Conservation (phyloP, 2,113 vertebrate genomes). For the Progne subis region DNA sequence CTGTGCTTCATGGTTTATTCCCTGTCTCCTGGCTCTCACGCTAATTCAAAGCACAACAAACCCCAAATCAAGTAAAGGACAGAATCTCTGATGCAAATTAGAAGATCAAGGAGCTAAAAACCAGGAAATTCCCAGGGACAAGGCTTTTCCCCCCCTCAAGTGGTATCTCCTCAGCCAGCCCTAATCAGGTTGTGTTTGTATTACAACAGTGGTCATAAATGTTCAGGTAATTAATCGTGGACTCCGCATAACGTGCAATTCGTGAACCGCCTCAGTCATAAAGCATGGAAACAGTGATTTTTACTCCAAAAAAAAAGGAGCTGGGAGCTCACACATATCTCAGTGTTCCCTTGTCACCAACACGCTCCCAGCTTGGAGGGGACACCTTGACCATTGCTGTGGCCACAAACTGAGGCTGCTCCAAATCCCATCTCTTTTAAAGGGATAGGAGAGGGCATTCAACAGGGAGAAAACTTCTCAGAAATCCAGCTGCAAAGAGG, state of each 20-base stretch:
- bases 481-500: background rate
- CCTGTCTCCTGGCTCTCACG: background rate
- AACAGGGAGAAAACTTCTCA: background rate
- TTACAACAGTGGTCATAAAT: background rate
- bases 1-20: background rate
- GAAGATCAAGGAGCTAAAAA: conserved; percentile 24
- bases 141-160: background rate
- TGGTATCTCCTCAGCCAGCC: background rate
- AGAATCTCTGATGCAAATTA: conserved; percentile 8
- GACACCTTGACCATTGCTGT: background rate
- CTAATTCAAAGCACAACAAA: conserved; percentile 27
- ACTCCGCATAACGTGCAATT: background rate
- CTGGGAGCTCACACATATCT: background rate
- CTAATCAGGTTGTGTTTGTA: background rate
- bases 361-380: accelerated
- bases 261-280: background rate
- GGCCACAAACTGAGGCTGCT: background rate
- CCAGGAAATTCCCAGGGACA: background rate
- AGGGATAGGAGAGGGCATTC: accelerated
- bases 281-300: background rate
- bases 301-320: background rate
- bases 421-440: background rate
- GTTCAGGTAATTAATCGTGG: background rate
- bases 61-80: background rate
- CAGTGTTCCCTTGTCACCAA: background rate